Conservation (phyloP, 2,888 invertebrate genomes). For the Perizoma flavofasciatum region DNA sequence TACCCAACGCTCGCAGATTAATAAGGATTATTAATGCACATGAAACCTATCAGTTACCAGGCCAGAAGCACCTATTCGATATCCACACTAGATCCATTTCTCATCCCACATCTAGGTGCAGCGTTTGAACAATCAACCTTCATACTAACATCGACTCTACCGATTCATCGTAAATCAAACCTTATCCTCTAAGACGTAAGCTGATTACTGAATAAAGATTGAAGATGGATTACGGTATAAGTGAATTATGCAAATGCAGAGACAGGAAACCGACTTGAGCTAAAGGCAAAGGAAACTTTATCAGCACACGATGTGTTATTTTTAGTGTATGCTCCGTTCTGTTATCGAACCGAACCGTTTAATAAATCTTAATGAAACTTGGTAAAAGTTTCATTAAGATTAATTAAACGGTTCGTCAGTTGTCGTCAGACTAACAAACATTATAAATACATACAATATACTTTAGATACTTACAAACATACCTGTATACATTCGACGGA, state of each 20-base stretch:
- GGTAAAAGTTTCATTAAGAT: neutral
- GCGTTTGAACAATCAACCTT: conserved; percentile 31
- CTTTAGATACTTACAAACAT: no score
- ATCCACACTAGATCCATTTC: conserved; percentile 20
- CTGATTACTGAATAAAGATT: conserved; percentile 16
- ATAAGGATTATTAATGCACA: conserved; percentile 5
- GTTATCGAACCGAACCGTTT: no score
- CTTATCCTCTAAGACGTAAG: conserved; percentile 10
- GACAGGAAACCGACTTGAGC: conserved; percentile 23
- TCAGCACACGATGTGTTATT: neutral
- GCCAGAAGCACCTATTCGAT: conserved; percentile 15
- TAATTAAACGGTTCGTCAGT: no score
- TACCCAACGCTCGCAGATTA: neutral
- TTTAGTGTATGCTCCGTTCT: neutral
- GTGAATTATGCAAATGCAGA: conserved; percentile 14
- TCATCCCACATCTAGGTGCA: conserved; percentile 19
- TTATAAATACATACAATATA: no score
- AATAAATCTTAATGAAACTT: no score
- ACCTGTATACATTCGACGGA: no score
- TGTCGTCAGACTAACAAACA: no score
- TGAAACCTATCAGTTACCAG: conserved; percentile 1
- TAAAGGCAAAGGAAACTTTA: conserved; percentile 13
- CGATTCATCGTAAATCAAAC: conserved; percentile 15
- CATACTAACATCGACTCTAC: conserved; percentile 7
- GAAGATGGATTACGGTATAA: conserved; percentile 12